Percentiles rank a stretch among this genome's conserved stretches.
These are phyloP conservation scores for Astur gentilis DNA, from an alignment of 2,113 vertebrate genomes.

Conservation along the genomic window DNA sequence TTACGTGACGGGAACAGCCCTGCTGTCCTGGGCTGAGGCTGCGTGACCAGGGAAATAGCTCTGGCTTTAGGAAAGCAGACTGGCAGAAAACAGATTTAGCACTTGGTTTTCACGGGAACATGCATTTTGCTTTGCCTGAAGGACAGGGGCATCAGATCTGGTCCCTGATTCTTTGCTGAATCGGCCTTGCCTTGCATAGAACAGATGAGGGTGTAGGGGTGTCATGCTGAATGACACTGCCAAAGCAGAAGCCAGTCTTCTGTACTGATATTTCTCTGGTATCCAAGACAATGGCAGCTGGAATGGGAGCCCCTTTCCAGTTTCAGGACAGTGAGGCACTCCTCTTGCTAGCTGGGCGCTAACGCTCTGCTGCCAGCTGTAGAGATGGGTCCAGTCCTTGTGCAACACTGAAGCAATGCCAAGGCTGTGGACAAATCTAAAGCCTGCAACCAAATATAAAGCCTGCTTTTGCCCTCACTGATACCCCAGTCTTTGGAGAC, in stretches of 20 bases:
- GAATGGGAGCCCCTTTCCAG: not conserved
- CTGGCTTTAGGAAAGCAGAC: not conserved
- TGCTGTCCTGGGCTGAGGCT: not conserved
- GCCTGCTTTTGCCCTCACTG: not conserved
- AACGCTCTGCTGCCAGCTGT: not conserved
- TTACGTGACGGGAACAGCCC: not conserved
- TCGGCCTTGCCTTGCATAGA: not conserved
- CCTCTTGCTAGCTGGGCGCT: not conserved
- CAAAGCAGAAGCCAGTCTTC: not conserved
- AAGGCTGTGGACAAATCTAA: not conserved
- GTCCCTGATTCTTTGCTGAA: not conserved
- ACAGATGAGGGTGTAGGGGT: not conserved
- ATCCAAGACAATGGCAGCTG: not conserved
- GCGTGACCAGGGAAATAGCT: not conserved
- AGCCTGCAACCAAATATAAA: not conserved
- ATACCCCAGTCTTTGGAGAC: not conserved
- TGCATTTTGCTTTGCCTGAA: not conserved
- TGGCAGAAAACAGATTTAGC: not conserved
- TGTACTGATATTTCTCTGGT: not conserved
- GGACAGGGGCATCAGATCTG: not conserved
- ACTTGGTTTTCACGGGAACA: not conserved
- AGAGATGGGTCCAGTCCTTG: not conserved
- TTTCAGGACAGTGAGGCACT: not conserved
- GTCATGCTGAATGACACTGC: not conserved
- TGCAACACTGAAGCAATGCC: not conserved